Percentiles rank a stretch among this genome's conserved stretches.
Evolutionary conservation across 2,888 invertebrate species (phyloP).

Genomic region (Muschampia staudingeri): DNA sequence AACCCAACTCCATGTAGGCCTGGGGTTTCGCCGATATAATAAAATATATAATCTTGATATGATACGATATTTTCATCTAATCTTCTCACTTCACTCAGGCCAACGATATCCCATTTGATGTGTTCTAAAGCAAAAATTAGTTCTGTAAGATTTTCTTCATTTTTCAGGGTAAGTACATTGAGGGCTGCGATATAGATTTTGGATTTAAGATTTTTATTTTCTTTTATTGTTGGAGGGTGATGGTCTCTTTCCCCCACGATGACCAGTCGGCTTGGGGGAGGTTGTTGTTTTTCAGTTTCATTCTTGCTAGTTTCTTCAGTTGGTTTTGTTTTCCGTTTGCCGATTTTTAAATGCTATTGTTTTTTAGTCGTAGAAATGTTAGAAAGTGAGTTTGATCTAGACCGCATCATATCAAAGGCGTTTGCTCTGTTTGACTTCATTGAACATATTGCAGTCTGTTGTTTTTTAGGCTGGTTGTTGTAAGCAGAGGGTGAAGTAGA

Average conservation of each 20-base stretch:
- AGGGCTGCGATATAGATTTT: too few species aligned
- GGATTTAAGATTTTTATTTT: too few species aligned
- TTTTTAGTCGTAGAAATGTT: conserved; percentile 36
- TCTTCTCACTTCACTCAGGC: too few species aligned
- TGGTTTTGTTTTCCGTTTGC: conserved; percentile 61
- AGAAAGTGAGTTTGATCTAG: conserved; percentile 63
- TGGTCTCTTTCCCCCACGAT: conserved; percentile 60
- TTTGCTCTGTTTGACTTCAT: conserved; percentile 59
- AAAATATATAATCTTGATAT: too few species aligned
- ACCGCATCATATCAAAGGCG: conserved; percentile 65
- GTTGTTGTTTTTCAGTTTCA: neutral
- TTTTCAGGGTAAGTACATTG: too few species aligned
- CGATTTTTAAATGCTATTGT: conserved; percentile 66
- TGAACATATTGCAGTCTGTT: conserved; percentile 54
- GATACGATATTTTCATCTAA: too few species aligned
- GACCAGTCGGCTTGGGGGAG: conserved; percentile 59
- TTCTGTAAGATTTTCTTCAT: too few species aligned
- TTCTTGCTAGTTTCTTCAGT: conserved; percentile 46
- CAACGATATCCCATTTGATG: too few species aligned
- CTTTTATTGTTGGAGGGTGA: conserved; percentile 45
- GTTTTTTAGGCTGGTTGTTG: conserved; percentile 48
- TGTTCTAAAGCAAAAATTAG: too few species aligned
- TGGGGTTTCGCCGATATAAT: too few species aligned
- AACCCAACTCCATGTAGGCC: too few species aligned
- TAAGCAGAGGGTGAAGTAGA: conserved; percentile 58